phyloP scores from a whole-genome alignment of 2,797 vertebrate species.

The Erpetoichthys calabaricus region DNA sequence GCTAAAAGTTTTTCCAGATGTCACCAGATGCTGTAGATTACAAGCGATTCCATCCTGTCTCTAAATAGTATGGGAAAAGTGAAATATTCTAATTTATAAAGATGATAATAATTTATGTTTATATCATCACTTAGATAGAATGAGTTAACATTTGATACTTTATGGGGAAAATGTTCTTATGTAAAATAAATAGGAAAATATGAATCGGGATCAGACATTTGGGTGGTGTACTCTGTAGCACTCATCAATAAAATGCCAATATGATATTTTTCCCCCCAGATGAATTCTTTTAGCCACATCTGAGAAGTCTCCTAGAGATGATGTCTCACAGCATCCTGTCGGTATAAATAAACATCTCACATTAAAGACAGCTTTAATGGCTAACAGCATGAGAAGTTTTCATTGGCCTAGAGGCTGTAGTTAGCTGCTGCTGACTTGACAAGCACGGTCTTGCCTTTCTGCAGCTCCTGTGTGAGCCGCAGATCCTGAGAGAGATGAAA shows the following conservation, averaged over 20 bases:
- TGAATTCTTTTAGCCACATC: background rate
- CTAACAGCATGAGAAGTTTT: background rate
- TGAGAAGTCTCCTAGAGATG: background rate
- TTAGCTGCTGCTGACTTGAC: slow-evolving; percentile 2
- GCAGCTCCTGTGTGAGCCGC: background rate
- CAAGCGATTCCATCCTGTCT: no score
- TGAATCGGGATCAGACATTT: background rate
- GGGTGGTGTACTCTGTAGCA: background rate
- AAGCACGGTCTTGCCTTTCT: slow-evolving; percentile 2
- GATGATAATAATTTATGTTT: no score
- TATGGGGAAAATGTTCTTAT: background rate
- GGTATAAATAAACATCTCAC: background rate
- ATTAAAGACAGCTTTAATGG: background rate
- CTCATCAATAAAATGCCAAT: no score
- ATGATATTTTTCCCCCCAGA: background rate
- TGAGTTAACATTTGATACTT: no score
- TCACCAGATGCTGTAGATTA: no score
- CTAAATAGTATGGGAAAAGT: no score
- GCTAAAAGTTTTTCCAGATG: no score
- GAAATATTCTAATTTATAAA: no score
- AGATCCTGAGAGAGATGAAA: slow-evolving; percentile 1
- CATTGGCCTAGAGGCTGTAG: slow-evolving; percentile 4
- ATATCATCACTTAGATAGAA: no score
- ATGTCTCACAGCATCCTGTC: background rate
- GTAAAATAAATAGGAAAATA: background rate